A percentile compares a stretch with the other conserved stretches of the same genome.
These are phyloP conservation scores for Nestor notabilis DNA, from an alignment of 2,113 vertebrate species.

Conservation along the genomic window DNA sequence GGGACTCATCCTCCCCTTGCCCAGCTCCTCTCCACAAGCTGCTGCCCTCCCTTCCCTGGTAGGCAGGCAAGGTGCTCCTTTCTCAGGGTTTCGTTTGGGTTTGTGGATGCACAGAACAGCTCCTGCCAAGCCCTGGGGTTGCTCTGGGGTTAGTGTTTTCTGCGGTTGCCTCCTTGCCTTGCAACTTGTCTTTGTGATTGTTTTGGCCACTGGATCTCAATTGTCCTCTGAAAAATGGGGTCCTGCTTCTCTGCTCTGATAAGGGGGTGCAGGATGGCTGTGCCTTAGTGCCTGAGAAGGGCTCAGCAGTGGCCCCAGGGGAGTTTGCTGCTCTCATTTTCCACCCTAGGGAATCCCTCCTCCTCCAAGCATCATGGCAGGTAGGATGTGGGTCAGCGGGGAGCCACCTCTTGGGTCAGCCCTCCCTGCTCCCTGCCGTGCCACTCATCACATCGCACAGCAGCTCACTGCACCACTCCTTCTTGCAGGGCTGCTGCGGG, in stretches of 20 bases:
- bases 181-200: background rate
- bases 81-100: background rate
- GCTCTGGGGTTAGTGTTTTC: background rate
- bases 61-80: background rate
- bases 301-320: background rate
- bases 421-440: background rate
- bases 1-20: background rate
- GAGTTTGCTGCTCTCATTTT: background rate
- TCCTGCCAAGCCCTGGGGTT: background rate
- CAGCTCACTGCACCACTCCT: slow-evolving; percentile 18
- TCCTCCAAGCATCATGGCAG: background rate
- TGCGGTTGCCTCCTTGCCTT: background rate
- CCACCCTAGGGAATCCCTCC: background rate
- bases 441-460: background rate
- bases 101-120: background rate
- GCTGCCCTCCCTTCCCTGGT: background rate
- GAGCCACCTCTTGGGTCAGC: background rate
- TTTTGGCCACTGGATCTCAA: background rate
- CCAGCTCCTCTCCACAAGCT: background rate
- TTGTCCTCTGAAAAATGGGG: accelerated
- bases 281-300: background rate
- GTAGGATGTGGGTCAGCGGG: background rate
- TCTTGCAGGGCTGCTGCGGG: slow-evolving; percentile 24
- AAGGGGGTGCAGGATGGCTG: accelerated
- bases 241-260: background rate